Evolutionary conservation across 92 coral and sea anemone genomes (phyloP).

Genomic region (Epizoanthus scotinus): DNA sequence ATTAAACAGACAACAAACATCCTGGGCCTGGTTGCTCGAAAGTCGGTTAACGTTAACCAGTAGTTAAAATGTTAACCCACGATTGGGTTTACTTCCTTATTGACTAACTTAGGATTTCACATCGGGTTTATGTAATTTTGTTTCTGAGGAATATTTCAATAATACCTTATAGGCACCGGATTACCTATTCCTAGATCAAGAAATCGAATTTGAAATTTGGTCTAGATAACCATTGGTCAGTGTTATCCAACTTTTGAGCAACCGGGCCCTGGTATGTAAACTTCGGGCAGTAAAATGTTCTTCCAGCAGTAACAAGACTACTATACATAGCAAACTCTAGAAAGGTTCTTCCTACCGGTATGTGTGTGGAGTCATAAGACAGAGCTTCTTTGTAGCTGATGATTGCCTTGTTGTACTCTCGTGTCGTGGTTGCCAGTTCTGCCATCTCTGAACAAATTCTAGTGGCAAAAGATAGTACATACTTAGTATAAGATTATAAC

Average conservation of each 20-base stretch:
- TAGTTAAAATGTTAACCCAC: too few species aligned
- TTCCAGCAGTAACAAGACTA: background rate
- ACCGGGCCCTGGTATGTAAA: background rate
- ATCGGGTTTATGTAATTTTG: too few species aligned
- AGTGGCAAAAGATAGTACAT: background rate
- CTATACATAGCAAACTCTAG: background rate
- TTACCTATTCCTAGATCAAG: too few species aligned
- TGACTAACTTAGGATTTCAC: too few species aligned
- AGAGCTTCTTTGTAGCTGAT: constrained; percentile 92
- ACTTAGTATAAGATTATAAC: background rate
- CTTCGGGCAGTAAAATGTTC: background rate
- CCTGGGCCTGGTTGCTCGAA: too few species aligned
- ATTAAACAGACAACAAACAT: background rate
- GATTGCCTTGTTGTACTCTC: constrained; percentile 95
- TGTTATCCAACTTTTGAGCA: too few species aligned
- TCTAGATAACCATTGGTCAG: too few species aligned
- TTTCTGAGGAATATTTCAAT: too few species aligned
- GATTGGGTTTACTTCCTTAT: too few species aligned
- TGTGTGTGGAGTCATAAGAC: constrained; percentile 75
- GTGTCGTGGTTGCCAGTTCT: constrained; percentile 75
- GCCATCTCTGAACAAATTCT: constrained; percentile 99
- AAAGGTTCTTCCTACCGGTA: constrained; percentile 57
- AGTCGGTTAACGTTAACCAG: too few species aligned
- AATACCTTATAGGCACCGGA: too few species aligned
- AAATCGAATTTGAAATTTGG: too few species aligned